These are phyloP conservation scores for Nothobranchius furzeri DNA, from an alignment of 2,113 vertebrate species.

Conservation along the genomic window DNA sequence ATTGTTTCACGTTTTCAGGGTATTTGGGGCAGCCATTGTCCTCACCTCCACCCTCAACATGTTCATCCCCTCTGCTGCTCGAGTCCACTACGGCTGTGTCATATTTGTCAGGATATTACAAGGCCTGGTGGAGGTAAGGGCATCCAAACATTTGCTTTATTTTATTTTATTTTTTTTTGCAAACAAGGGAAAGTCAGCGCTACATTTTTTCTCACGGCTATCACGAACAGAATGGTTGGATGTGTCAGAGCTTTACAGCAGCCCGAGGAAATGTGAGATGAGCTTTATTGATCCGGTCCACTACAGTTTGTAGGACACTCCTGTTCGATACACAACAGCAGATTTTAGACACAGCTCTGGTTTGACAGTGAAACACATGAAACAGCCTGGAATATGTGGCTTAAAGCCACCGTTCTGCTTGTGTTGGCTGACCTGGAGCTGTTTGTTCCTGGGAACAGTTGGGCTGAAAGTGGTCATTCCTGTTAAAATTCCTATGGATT, in stretches of 20 bases:
- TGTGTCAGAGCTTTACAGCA: slow-evolving; percentile 6
- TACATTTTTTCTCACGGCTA: background rate
- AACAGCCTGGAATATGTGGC: no score
- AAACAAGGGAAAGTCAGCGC: background rate
- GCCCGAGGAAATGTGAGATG: slow-evolving; percentile 47
- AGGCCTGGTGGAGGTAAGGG: slow-evolving; percentile 95
- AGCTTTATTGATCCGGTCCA: slow-evolving; percentile 51
- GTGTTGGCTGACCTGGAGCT: no score
- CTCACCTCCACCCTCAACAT: slow-evolving; percentile 96
- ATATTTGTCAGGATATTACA: slow-evolving; percentile 97
- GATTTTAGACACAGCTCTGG: background rate
- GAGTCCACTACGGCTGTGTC: slow-evolving; percentile 94
- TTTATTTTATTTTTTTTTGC: no score
- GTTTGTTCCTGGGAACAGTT: no score
- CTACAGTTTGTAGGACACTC: slow-evolving; percentile 38
- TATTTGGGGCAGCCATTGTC: slow-evolving; percentile 95
- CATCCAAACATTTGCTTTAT: no score
- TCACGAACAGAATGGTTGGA: background rate
- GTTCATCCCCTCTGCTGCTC: slow-evolving; percentile 95
- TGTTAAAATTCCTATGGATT: no score
- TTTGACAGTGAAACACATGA: slow-evolving; percentile 24
- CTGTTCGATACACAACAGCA: slow-evolving; percentile 27
- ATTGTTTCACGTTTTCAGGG: slow-evolving; percentile 78
- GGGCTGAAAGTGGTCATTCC: no score
- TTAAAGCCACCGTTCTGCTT: no score